These are phyloP conservation scores for Hirundichthys speculiger DNA, from an alignment of 2,113 vertebrate genomes.

Conservation along the genomic window DNA sequence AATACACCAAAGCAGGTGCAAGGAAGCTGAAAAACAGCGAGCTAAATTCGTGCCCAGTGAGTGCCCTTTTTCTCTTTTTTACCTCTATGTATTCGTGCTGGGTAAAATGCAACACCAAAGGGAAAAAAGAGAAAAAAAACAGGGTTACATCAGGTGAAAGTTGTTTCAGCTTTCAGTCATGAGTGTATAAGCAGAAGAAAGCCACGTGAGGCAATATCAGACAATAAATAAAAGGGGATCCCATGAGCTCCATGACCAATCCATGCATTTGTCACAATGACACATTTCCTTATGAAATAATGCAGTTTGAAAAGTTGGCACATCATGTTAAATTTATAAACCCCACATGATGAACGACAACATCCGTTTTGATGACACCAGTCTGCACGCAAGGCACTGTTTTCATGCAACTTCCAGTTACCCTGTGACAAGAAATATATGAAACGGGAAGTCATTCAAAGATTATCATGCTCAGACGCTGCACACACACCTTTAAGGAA, in stretches of 20 bases:
- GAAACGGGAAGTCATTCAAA: neutral
- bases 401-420: slow-evolving; percentile 3
- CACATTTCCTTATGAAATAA: neutral
- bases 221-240: neutral
- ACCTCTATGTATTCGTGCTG: no score
- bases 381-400: neutral
- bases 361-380: neutral
- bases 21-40: no score
- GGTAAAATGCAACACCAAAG: no score
- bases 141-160: no score
- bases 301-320: neutral
- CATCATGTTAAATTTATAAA: slow-evolving; percentile 4
- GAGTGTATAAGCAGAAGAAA: slow-evolving; percentile 28
- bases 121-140: no score
- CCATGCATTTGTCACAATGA: neutral
- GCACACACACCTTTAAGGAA: neutral
- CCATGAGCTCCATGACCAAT: slow-evolving; percentile 9
- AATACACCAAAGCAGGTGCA: no score
- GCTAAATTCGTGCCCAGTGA: no score
- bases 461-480: neutral
- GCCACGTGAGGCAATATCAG: slow-evolving; percentile 6
- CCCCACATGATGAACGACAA: slow-evolving; percentile 39
- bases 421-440: neutral
- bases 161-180: neutral
- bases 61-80: no score